Evolutionary conservation across 2,113 vertebrate genomes (phyloP).

Genomic region (Chrysochloris asiatica): DNA sequence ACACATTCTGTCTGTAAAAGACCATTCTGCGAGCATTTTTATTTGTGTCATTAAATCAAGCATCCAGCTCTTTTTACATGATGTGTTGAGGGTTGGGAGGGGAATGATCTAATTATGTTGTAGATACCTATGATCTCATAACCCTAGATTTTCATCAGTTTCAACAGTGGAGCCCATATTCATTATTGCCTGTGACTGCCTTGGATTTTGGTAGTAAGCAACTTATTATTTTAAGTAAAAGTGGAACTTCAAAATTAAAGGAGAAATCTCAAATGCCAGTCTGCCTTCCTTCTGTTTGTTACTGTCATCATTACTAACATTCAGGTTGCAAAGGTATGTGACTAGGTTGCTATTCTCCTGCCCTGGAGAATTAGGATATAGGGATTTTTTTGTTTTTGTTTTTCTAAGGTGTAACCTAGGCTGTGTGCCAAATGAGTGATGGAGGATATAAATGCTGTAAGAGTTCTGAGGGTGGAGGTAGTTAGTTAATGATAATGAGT

Average conservation of each 20-base stretch:
- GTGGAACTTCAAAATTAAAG: neutral
- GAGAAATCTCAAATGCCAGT: neutral
- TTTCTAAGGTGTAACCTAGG: neutral
- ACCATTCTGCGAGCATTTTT: neutral
- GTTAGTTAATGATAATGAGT: neutral
- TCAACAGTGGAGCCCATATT: neutral
- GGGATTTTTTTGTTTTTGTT: too few species aligned
- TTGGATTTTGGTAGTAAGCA: neutral
- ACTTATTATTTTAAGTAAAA: neutral
- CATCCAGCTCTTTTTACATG: neutral
- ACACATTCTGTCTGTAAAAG: constrained; percentile 33
- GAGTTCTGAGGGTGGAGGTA: neutral
- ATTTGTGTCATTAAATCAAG: neutral
- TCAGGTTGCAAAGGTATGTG: neutral
- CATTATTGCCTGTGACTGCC: neutral
- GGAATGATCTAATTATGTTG: neutral
- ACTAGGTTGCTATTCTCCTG: neutral
- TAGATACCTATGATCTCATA: neutral
- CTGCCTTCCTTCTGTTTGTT: neutral
- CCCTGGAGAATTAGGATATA: neutral
- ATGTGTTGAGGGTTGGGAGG: neutral
- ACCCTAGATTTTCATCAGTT: neutral
- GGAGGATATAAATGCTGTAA: neutral
- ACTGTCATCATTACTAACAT: neutral
- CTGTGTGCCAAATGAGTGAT: neutral